These are phyloP conservation scores for Pipistrellus nathusii DNA, from an alignment of 2,797 vertebrate genomes.

Conservation along the genomic window DNA sequence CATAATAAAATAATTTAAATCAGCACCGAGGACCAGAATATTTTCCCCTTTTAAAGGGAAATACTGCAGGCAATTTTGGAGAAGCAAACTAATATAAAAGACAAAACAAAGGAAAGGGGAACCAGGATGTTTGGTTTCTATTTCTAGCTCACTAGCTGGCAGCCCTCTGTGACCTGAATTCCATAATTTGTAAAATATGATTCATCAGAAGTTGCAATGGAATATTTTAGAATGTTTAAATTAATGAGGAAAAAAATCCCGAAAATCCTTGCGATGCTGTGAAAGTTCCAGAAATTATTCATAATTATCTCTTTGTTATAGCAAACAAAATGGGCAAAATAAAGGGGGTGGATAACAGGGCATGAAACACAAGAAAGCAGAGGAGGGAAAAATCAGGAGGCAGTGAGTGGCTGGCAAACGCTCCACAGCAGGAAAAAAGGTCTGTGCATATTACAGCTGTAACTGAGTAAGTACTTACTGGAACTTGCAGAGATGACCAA, in stretches of 20 bases:
- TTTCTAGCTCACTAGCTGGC: slow-evolving; percentile 5
- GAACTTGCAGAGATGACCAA: slow-evolving; percentile 68
- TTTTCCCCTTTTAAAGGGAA: slow-evolving; percentile 27
- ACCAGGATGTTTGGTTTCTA: neutral
- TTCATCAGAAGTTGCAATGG: neutral
- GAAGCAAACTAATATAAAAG: neutral
- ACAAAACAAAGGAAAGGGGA: neutral
- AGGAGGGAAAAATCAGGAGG: neutral
- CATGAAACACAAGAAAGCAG: neutral
- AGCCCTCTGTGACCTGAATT: neutral
- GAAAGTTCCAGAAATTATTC: slow-evolving; percentile 31
- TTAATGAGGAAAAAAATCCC: neutral
- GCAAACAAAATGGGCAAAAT: slow-evolving; percentile 3
- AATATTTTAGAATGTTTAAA: slow-evolving; percentile 10
- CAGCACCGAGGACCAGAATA: neutral
- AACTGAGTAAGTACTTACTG: slow-evolving; percentile 13
- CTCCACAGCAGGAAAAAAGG: neutral
- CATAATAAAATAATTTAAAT: slow-evolving; percentile 45
- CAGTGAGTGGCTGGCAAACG: neutral
- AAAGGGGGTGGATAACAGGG: neutral
- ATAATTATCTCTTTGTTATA: neutral
- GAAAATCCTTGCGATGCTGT: neutral
- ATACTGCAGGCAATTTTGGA: slow-evolving; percentile 1
- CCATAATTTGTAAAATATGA: slow-evolving; percentile 21
- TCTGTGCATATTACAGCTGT: neutral